Conservation (phyloP, 2,888 invertebrate species). For the Limnephilus auricula region DNA sequence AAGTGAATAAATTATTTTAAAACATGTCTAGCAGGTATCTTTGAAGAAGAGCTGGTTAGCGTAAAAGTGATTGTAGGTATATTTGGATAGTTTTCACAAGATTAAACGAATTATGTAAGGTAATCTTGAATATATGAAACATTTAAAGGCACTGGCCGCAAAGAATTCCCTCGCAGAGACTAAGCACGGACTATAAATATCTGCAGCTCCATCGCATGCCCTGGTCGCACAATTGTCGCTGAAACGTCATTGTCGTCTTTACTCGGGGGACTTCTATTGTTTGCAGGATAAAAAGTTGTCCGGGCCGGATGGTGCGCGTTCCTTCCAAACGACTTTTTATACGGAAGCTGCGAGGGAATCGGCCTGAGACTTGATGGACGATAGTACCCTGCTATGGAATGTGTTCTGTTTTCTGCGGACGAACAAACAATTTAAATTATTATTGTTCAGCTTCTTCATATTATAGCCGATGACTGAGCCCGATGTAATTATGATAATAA, state of each 20-base stretch:
- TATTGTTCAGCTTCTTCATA: not conserved
- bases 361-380: conserved; percentile 12
- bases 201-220: not conserved
- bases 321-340: conserved; percentile 48
- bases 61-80: not conserved
- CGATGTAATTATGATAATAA: not conserved
- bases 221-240: conserved; percentile 25
- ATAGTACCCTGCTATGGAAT: not conserved
- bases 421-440: not conserved
- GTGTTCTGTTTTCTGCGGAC: not conserved
- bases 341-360: conserved; percentile 40
- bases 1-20: not conserved
- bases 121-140: not conserved
- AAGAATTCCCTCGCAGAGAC: conserved; percentile 14
- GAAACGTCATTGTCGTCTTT: conserved; percentile 21
- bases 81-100: not conserved
- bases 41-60: too few species aligned
- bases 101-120: not conserved
- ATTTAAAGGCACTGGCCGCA: not conserved
- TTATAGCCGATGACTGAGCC: not conserved
- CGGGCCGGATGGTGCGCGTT: conserved; percentile 44
- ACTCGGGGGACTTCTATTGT: conserved; percentile 40
- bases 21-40: not conserved
- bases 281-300: conserved; percentile 45
- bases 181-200: conserved; percentile 31